Evolutionary conservation across 1,140 invertebrate genomes (phyloP).

Genomic region (Drosophila gunungcola): DNA sequence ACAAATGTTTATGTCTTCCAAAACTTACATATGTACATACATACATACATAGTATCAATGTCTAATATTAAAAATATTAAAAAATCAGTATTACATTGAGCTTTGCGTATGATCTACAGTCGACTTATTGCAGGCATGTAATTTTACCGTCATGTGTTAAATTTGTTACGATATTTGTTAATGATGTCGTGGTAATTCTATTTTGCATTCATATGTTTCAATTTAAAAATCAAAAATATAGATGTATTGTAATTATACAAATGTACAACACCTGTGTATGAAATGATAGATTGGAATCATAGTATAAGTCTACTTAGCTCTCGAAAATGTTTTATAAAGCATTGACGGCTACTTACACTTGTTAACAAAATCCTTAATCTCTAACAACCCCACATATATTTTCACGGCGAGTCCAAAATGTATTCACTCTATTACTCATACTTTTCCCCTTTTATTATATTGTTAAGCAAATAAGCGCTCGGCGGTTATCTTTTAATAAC

Average conservation of each 20-base stretch:
- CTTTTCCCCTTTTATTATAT: background rate
- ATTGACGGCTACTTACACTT: conserved; percentile 2
- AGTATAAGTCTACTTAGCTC: background rate
- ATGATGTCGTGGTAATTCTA: background rate
- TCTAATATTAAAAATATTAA: conserved; percentile 10
- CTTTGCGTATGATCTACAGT: background rate
- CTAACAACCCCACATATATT: background rate
- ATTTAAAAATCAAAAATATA: background rate
- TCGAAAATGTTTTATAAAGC: background rate
- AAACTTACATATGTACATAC: conserved; percentile 10
- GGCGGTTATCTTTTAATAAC: conserved; percentile 8
- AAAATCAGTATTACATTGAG: conserved; percentile 6
- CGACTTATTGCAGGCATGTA: background rate
- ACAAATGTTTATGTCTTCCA: conserved; percentile 10
- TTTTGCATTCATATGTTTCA: conserved; percentile 1
- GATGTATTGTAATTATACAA: background rate
- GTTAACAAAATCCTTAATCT: background rate
- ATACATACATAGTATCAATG: conserved; percentile 11
- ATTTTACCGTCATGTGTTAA: background rate
- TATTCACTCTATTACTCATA: background rate
- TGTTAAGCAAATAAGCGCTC: background rate
- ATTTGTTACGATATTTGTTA: background rate
- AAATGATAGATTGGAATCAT: background rate
- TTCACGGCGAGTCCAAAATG: background rate
- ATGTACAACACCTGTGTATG: background rate